A percentile compares a stretch with the other conserved stretches of the same genome.
phyloP scores from a whole-genome alignment of 2,113 vertebrate species.

The Semnornis frantzii region DNA sequence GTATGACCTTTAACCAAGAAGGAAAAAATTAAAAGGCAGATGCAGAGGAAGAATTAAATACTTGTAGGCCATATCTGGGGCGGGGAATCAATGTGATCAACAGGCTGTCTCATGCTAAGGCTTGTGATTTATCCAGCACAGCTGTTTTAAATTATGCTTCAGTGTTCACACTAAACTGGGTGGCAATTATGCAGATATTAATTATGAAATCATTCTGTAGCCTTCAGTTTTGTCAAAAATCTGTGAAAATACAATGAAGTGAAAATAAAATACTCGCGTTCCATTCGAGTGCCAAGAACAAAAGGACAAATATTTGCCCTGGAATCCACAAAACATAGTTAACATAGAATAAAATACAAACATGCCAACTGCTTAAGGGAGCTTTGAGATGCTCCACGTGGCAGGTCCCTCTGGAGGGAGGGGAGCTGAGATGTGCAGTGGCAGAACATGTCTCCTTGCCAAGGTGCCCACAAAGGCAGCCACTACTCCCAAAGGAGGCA shows the following conservation, averaged over 20 bases:
- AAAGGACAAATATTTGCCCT: conserved; percentile 1
- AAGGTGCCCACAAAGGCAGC: neutral
- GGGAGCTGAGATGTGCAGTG: fast-evolving
- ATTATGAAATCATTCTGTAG: conserved; percentile 43
- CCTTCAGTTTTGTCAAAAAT: conserved; percentile 31
- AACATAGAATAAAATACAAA: neutral
- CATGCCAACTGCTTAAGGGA: neutral
- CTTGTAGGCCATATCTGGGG: neutral
- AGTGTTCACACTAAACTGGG: conserved; percentile 5
- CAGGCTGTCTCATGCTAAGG: conserved; percentile 27
- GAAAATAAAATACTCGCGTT: neutral
- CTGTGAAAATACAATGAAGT: conserved; percentile 12
- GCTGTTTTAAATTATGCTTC: conserved; percentile 48
- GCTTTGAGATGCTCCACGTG: fast-evolving
- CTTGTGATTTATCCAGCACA: conserved; percentile 53
- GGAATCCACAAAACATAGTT: neutral
- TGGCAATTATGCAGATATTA: conserved; percentile 51
- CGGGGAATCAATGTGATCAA: neutral
- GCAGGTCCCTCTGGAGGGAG: neutral
- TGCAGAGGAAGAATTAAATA: neutral
- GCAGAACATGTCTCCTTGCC: neutral
- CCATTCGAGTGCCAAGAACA: neutral
- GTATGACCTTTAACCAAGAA: neutral
- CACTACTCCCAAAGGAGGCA: neutral
- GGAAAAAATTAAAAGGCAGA: neutral